Base-by-base conservation (phyloP, 2,113 vertebrate species). In the Rissa tridactyla region DNA sequence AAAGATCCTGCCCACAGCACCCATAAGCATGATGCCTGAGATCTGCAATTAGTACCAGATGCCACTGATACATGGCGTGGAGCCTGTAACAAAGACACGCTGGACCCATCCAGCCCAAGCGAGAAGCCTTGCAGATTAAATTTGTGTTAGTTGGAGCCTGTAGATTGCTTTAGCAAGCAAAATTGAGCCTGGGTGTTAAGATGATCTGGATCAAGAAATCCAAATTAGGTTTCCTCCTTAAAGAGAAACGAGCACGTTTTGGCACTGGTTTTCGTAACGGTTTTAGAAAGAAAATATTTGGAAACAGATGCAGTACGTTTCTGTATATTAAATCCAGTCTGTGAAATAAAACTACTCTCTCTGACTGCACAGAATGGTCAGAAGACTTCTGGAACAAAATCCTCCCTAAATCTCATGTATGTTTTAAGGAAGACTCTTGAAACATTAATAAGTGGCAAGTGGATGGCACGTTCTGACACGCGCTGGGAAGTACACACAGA, bases 221-320 rank as follows among this genome's bases (percentile, higher is more conserved):
- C 27, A 96, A 85, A 96, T 94, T 82, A 77, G 54, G 66, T 90
- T 91, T 95, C 52, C 22, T 71, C 38, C 86, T 94, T 93, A 71
- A 94, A 94, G 82, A 93, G 80, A 90, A 92, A 95, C 1, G 6
- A 92, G 30, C 40, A 64, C 40, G 38, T 95, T 90, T 78, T 95
- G 94, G 94, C 87, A 90, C 54, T 66, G 51, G 3, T 85, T 94
- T 94, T 92, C 2, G 0, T 75, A 85, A 88, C 0, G 4, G 62
- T 69, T 94, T 82, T 87, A 88, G 78, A 91, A 95, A 89, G 86
- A 95, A 96, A 91, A 73, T 95, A 91, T 94, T 94, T 96, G 89
- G 82, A 95, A 97, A 95, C 57, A 95, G 92, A 90, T 83, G 36
- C 72, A 71, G 52, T 84, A 61, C 95, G 60, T 92, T 96, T 83